Percentiles rank a stretch among this genome's conserved stretches.
Conservation (phyloP, 2,113 vertebrate species). For the Solea solea region DNA sequence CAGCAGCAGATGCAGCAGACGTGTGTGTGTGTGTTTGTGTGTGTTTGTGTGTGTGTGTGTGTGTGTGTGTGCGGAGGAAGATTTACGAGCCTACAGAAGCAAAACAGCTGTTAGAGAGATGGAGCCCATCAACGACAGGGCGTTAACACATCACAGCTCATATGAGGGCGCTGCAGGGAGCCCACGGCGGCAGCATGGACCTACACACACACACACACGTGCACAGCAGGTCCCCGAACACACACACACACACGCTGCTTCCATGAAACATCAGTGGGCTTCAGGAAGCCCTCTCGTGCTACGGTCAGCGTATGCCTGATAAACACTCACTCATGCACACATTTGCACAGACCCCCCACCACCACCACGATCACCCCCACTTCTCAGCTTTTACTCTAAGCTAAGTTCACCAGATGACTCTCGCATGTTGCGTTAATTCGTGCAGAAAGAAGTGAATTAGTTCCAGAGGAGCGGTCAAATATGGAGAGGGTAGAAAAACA, state of each 20-base stretch:
- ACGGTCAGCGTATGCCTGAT: constrained; percentile 57
- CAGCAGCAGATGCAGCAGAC: background rate
- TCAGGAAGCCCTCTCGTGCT: constrained; percentile 66
- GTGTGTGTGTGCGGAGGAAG: background rate
- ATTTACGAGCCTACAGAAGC: constrained; percentile 17
- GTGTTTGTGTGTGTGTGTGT: background rate
- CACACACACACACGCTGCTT: constrained; percentile 52
- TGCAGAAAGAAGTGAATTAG: constrained; percentile 8
- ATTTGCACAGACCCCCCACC: background rate
- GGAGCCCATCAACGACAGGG: constrained; percentile 1
- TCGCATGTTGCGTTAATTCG: constrained; percentile 44
- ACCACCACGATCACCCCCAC: constrained; percentile 15
- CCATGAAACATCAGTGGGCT: constrained; percentile 72
- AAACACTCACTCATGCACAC: constrained; percentile 58
- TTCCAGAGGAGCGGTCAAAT: constrained; percentile 3
- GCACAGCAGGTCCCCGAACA: constrained; percentile 49
- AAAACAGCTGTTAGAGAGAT: constrained; percentile 3
- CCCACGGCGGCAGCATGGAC: constrained; percentile 16
- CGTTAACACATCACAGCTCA: constrained; percentile 29
- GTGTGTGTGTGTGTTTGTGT: too few species aligned
- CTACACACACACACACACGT: constrained; percentile 48
- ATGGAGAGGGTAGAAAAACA: background rate
- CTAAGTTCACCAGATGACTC: constrained; percentile 22
- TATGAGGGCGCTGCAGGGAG: constrained; percentile 32
- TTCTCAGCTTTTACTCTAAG: constrained; percentile 6